These are phyloP conservation scores for Frieseomelitta varia DNA, from an alignment of 1,140 invertebrate genomes.

Conservation along the genomic window DNA sequence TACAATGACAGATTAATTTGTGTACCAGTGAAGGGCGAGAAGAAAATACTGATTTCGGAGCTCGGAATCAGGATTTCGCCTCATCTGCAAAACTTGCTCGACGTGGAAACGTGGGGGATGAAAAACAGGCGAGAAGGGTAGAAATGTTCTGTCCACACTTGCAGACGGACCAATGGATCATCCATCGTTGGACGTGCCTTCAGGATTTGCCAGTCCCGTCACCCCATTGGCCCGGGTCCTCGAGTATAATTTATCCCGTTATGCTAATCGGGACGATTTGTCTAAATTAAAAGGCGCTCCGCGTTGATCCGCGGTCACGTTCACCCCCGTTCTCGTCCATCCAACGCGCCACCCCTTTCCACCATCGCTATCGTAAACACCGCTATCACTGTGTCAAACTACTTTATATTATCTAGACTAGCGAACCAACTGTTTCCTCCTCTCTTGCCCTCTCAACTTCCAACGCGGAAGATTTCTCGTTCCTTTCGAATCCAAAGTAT, in stretches of 20 bases:
- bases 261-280: conserved; percentile 83
- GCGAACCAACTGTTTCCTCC: neutral
- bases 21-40: too few species aligned
- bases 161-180: conserved; percentile 58
- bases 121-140: conserved; percentile 14
- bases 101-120: neutral
- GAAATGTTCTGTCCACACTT: conserved; percentile 45
- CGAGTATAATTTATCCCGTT: conserved; percentile 82
- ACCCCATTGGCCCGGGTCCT: conserved; percentile 60
- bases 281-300: conserved; percentile 83
- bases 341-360: conserved; percentile 12
- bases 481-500: neutral
- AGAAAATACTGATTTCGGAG: too few species aligned
- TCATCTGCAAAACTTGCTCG: neutral
- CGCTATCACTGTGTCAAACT: conserved; percentile 2
- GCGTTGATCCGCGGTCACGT: conserved; percentile 53
- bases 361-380: conserved; percentile 25
- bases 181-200: conserved; percentile 48
- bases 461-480: neutral
- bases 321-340: conserved; percentile 32
- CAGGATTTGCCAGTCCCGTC: conserved; percentile 39
- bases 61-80: too few species aligned
- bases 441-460: neutral
- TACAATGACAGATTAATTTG: too few species aligned
- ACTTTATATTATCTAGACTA: neutral